Conservation (phyloP, 2,113 vertebrate genomes). For the Eptesicus fuscus region DNA sequence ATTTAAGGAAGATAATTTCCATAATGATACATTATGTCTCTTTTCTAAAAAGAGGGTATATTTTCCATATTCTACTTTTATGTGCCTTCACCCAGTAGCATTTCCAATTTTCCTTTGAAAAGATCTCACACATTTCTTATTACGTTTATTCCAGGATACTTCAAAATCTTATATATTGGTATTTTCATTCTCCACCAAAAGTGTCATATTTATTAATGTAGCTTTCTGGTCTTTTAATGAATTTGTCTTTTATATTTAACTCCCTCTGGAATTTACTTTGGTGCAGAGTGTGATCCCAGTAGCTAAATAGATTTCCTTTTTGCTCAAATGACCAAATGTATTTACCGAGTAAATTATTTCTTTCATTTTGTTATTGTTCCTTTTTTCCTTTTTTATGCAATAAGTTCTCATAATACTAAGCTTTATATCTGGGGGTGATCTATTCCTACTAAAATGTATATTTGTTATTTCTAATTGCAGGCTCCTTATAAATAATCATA, state of each 20-base stretch:
- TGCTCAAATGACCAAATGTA: not conserved
- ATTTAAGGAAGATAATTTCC: not conserved
- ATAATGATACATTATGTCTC: not conserved
- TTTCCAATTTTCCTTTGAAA: not conserved
- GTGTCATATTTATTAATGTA: conserved; percentile 22
- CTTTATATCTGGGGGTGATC: not conserved
- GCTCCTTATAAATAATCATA: conserved; percentile 8
- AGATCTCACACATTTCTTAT: not conserved
- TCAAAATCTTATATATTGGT: not conserved
- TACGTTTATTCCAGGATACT: not conserved
- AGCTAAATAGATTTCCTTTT: not conserved
- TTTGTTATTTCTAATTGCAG: not conserved
- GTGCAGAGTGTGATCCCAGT: not conserved
- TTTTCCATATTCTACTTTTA: not conserved
- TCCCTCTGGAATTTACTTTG: conserved; percentile 40
- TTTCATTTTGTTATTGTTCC: not conserved
- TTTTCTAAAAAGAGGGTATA: not conserved
- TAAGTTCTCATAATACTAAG: not conserved
- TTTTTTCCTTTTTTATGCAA: not conserved
- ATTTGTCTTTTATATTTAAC: conserved; percentile 25
- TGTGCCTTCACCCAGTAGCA: not conserved
- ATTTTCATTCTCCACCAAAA: not conserved
- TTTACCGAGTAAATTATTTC: not conserved
- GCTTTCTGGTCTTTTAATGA: not conserved
- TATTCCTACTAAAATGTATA: not conserved